Evolutionary conservation across 1,140 invertebrate genomes (phyloP), one percentile per base, ranked within the genome.

Genomic region (Drosophila cardini): DNA sequence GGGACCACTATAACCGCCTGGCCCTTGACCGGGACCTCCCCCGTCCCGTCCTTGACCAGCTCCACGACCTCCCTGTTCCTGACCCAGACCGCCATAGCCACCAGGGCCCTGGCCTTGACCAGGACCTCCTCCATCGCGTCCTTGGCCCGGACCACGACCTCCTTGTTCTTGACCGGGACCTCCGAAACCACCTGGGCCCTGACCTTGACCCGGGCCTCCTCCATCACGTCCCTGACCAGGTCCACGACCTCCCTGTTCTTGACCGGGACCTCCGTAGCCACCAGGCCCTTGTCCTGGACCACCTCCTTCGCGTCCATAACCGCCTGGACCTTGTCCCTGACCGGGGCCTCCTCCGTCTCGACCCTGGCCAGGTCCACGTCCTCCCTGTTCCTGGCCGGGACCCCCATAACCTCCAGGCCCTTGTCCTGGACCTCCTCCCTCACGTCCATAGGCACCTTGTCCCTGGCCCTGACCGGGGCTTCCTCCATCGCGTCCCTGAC

Each of bases 21-120:
- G 26, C 9, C 30, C 40, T 4, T 18, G 40, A 10, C 15, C 26
- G 5, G 18, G 38, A 5, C 30, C 32, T 7, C 26, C 15, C 9
- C 30, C 11, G 0, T 48, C 18, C 0, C 18, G 18, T 26, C 45
- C 18, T 1, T 11, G 3, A 2, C 32, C 45, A 6, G 6, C 32
- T 2, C 43, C 38, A 10, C 55, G 38, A 15, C 36, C 8, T 0
- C 34, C 53, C 16, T 42, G 7, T 11, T 15, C 30, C 5, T 48
- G 32, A 15, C 46, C 36, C 6, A 21, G 2, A 16, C 42, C 26
- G 7, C 30, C 26, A 18, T 36, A 30, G 0, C 60, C 60, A 0
- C 46, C 46, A 16, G 32, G 60, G 5, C 34, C 32, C 9, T 11
- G 58, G 0, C 16, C 58, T 43, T 58, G 40, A 40, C 36, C 36